phyloP scores from a whole-genome alignment of 2,797 vertebrate species.

The Liasis olivaceus region DNA sequence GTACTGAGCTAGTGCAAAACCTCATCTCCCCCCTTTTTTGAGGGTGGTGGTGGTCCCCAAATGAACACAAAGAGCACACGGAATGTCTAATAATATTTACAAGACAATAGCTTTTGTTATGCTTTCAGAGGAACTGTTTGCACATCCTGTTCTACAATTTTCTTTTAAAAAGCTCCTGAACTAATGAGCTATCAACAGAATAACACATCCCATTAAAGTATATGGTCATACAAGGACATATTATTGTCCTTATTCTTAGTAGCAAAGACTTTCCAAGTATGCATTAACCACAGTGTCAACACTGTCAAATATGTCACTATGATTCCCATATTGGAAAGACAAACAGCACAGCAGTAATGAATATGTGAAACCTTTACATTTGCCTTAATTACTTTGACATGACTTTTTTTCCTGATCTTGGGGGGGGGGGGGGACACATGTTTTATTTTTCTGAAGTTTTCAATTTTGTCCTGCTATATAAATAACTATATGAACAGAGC shows the following conservation, averaged over 20 bases:
- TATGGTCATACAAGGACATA: background rate
- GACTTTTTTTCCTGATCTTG: background rate
- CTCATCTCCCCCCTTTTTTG: background rate
- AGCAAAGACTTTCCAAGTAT: background rate
- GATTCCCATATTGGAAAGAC: background rate
- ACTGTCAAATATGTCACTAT: background rate
- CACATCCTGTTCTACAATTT: background rate
- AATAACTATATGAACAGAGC: slow-evolving; percentile 30
- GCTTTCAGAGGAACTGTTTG: background rate
- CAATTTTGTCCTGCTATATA: slow-evolving; percentile 23
- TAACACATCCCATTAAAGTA: background rate
- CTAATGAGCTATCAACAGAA: background rate
- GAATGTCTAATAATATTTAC: background rate
- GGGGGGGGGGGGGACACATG: background rate
- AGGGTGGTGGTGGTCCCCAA: background rate
- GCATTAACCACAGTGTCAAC: background rate
- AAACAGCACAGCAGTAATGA: background rate
- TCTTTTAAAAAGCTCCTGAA: background rate
- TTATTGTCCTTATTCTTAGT: background rate
- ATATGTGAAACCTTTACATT: slow-evolving; percentile 3
- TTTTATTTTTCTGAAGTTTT: slow-evolving; percentile 39
- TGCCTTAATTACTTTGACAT: slow-evolving; percentile 23
- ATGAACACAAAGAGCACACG: background rate
- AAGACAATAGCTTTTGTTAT: background rate
- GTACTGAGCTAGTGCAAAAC: background rate